Percentiles rank a stretch among this genome's conserved stretches.
These are phyloP conservation scores for Cecropterus lyciades DNA, from an alignment of 1,140 invertebrate genomes.

Conservation along the genomic window DNA sequence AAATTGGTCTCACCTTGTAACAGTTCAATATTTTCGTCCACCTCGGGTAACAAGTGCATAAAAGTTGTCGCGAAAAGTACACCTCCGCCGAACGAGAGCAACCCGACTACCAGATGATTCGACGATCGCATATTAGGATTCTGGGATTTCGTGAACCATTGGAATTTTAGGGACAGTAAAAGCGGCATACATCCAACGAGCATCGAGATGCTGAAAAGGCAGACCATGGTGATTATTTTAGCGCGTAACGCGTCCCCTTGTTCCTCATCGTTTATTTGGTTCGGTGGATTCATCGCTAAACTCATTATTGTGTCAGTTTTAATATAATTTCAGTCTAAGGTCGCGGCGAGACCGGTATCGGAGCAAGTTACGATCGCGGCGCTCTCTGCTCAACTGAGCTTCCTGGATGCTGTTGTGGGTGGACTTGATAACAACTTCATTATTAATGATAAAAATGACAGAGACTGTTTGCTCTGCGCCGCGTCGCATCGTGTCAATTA, in stretches of 20 bases:
- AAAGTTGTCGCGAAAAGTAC: slow-evolving; percentile 96
- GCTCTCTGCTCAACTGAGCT: slow-evolving; percentile 48
- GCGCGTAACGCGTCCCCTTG: slow-evolving; percentile 76
- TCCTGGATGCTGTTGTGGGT: slow-evolving; percentile 56
- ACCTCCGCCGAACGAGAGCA: slow-evolving; percentile 95
- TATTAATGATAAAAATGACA: slow-evolving; percentile 76
- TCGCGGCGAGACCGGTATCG: slow-evolving; percentile 8
- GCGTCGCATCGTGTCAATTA: slow-evolving; percentile 48
- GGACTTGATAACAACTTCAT: slow-evolving; percentile 67
- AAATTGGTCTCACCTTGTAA: slow-evolving; percentile 78
- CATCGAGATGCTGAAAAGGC: slow-evolving; percentile 88
- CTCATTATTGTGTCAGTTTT: slow-evolving; percentile 45
- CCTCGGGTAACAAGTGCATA: slow-evolving; percentile 95
- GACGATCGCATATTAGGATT: slow-evolving; percentile 75
- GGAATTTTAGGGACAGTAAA: slow-evolving; percentile 86
- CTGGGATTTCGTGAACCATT: slow-evolving; percentile 83
- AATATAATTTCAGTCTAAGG: slow-evolving; percentile 33
- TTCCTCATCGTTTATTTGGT: slow-evolving; percentile 38
- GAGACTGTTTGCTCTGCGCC: slow-evolving; percentile 51
- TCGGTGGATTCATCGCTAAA: slow-evolving; percentile 50
- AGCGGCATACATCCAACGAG: slow-evolving; percentile 89
- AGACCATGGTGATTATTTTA: slow-evolving; percentile 89
- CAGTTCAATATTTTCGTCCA: slow-evolving; percentile 87
- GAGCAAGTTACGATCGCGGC: slow-evolving; percentile 39
- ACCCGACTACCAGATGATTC: slow-evolving; percentile 66